A percentile compares a stretch with the other conserved stretches of the same genome.
phyloP scores from a whole-genome alignment of 2,797 vertebrate genomes.

The Phalloptychus januarius region DNA sequence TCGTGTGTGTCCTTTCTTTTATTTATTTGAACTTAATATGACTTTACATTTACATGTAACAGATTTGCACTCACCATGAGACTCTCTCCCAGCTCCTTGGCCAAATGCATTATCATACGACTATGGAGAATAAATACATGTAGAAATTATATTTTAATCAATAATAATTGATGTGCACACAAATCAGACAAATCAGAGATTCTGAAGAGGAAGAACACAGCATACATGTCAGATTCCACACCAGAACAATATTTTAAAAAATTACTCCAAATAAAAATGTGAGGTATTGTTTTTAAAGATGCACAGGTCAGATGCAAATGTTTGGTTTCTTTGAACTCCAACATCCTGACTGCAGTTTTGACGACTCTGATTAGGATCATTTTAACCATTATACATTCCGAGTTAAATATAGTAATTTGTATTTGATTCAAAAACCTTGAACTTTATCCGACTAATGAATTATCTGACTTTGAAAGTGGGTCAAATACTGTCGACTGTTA shows the following conservation, averaged over 20 bases:
- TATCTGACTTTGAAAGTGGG: not conserved
- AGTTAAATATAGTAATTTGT: not conserved
- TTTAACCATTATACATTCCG: not conserved
- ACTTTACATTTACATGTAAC: not conserved
- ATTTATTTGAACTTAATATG: not conserved
- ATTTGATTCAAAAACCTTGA: not conserved
- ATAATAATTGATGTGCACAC: not conserved
- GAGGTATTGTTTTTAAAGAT: not conserved
- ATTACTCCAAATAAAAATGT: not conserved
- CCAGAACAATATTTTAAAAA: not conserved
- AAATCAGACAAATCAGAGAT: not conserved
- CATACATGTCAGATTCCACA: not conserved
- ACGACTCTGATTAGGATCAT: not conserved
- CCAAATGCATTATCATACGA: constrained; percentile 96
- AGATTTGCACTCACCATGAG: constrained; percentile 89
- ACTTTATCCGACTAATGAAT: not conserved
- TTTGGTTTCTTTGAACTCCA: not conserved
- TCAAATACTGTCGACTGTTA: not conserved
- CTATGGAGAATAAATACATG: constrained; percentile 76
- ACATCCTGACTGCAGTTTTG: not conserved
- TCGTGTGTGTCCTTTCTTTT: not conserved
- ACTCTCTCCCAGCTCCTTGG: constrained; percentile 95
- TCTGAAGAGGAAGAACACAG: not conserved
- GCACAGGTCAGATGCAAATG: not conserved
- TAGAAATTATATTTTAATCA: not conserved